phyloP scores from a whole-genome alignment of 2,797 vertebrate species.

The Rhinoraja longicauda region DNA sequence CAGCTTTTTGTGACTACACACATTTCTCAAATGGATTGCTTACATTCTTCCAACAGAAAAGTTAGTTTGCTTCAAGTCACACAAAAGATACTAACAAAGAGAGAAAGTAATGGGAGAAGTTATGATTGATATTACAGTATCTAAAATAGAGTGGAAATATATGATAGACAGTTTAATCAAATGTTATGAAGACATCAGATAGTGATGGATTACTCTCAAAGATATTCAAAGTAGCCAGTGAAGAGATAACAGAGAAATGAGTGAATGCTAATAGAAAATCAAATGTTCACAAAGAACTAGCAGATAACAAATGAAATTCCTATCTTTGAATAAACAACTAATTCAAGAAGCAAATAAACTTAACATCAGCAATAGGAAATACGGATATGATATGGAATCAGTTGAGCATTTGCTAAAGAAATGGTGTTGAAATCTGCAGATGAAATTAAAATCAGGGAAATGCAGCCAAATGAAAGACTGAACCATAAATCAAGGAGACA shows the following conservation, averaged over 20 bases:
- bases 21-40: background rate
- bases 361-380: background rate
- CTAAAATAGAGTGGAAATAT: background rate
- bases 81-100: background rate
- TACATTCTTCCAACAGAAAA: background rate
- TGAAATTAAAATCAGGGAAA: too few relatives aligned
- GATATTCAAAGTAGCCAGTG: background rate
- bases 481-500: background rate
- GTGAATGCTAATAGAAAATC: background rate
- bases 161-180: background rate
- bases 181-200: background rate
- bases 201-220: background rate
- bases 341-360: background rate
- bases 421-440: too few relatives aligned
- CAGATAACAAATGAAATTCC: background rate
- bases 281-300: background rate
- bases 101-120: background rate
- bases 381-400: background rate
- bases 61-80: background rate
- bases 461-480: background rate
- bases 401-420: too few relatives aligned
- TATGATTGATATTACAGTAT: background rate
- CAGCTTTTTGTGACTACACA: background rate
- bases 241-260: background rate
- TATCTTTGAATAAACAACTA: background rate